A percentile compares a stretch with the other conserved stretches of the same genome.
These are phyloP conservation scores for Sanderia malayensis DNA, from an alignment of 30 jellyfish, hydroid and myxozoan genomes.

Conservation along the genomic window DNA sequence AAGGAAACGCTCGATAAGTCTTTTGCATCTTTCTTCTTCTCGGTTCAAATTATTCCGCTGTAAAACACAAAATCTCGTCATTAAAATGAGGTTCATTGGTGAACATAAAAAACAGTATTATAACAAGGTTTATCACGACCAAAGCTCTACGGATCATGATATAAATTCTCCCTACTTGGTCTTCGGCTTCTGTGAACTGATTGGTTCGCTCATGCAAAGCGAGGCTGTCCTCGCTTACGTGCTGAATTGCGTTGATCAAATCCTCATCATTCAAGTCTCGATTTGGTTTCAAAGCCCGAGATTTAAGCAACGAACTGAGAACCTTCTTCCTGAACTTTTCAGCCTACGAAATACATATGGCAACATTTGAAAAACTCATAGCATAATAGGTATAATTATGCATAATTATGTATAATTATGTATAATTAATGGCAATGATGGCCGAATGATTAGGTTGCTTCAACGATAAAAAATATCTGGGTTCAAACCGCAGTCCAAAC, in stretches of 20 bases:
- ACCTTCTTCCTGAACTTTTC: constrained; percentile 44
- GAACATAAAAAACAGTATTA: too few relatives aligned
- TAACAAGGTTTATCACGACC: not conserved
- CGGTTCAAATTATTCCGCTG: constrained; percentile 26
- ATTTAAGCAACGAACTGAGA: constrained; percentile 6
- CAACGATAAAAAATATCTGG: too few relatives aligned
- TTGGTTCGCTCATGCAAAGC: constrained; percentile 36
- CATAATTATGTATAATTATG: too few relatives aligned
- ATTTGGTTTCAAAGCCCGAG: constrained; percentile 29
- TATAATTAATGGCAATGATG: too few relatives aligned
- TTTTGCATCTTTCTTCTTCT: constrained; percentile 48
- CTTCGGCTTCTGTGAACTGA: constrained; percentile 34
- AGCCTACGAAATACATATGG: constrained; percentile 30
- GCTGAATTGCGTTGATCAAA: constrained; percentile 2
- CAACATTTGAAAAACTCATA: too few relatives aligned
- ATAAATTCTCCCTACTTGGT: constrained; percentile 29
- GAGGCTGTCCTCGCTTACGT: constrained; percentile 41
- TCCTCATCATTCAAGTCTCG: constrained; percentile 48
- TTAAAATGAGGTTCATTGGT: too few relatives aligned
- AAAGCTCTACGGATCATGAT: not conserved
- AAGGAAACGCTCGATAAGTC: constrained; percentile 23
- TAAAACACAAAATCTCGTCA: not conserved
- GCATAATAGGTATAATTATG: too few relatives aligned
- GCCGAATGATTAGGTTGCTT: too few relatives aligned
- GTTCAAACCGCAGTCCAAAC: too few relatives aligned